Evolutionary conservation across 2,113 vertebrate species (phyloP).

Genomic region (Onychorhynchus coronatus): DNA sequence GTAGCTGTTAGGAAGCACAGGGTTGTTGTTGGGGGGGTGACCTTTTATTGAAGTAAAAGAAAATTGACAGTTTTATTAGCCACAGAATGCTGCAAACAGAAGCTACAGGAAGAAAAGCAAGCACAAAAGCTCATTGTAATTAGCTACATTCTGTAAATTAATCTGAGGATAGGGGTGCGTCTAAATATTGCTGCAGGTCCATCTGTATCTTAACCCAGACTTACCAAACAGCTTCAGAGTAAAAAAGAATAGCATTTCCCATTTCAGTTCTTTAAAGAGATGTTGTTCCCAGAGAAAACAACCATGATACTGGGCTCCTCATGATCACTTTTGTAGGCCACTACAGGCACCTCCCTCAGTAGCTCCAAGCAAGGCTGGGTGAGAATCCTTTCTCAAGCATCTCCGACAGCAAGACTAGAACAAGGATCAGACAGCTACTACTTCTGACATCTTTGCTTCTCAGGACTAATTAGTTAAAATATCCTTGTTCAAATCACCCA

Average conservation of each 20-base stretch:
- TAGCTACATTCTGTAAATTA: slow-evolving; percentile 57
- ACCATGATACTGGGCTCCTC: neutral
- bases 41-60: slow-evolving; percentile 80
- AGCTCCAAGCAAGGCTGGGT: neutral
- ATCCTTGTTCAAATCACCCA: neutral
- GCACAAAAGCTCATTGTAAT: slow-evolving; percentile 57
- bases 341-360: neutral
- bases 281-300: neutral
- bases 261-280: neutral
- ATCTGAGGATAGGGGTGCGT: neutral
- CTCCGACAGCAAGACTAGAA: neutral
- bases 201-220: neutral
- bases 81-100: slow-evolving; percentile 47
- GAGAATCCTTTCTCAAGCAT: neutral
- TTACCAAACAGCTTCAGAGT: neutral
- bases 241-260: neutral
- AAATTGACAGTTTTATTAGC: slow-evolving; percentile 81
- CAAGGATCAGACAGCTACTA: neutral
- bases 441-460: neutral
- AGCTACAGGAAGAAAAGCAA: slow-evolving; percentile 37
- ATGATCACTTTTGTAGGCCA: neutral
- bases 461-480: neutral
- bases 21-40: slow-evolving; percentile 75
- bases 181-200: neutral
- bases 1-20: slow-evolving; percentile 73